These are phyloP conservation scores for Labeo calbasu DNA, from an alignment of 2,797 vertebrate species.

Conservation along the genomic window DNA sequence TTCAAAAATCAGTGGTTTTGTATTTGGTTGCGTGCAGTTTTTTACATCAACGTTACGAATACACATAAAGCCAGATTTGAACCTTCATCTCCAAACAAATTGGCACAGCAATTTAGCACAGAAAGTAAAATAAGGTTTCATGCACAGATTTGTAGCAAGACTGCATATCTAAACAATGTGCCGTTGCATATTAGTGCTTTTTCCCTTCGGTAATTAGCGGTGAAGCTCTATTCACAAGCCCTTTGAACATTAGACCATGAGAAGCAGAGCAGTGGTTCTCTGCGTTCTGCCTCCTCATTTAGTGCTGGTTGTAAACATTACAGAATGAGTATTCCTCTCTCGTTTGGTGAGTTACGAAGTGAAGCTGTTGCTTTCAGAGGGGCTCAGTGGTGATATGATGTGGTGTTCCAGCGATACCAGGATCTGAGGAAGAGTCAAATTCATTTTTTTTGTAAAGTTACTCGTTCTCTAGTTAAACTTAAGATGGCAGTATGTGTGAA, in stretches of 20 bases:
- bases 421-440: constrained; percentile 75
- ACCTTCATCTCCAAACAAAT: constrained; percentile 36
- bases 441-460: not conserved
- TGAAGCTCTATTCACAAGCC: constrained; percentile 32
- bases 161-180: constrained; percentile 30
- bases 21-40: constrained; percentile 4
- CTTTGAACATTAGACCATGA: constrained; percentile 28
- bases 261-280: constrained; percentile 41
- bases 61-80: constrained; percentile 2
- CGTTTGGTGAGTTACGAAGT: not conserved
- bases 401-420: constrained; percentile 92
- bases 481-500: constrained; percentile 38
- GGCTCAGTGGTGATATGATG: constrained; percentile 89
- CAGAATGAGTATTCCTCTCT: constrained; percentile 24
- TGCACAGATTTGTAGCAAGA: constrained; percentile 4
- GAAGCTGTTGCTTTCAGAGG: not conserved
- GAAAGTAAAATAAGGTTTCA: constrained; percentile 16
- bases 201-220: constrained; percentile 16
- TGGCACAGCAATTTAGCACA: not conserved
- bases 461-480: not conserved
- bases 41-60: not conserved
- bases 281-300: constrained; percentile 17
- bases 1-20: constrained; percentile 23
- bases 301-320: constrained; percentile 55
- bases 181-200: constrained; percentile 6